Percentiles rank a stretch among this genome's conserved stretches.
Conservation (phyloP, 2,888 invertebrate genomes). For the Agriopis marginaria region DNA sequence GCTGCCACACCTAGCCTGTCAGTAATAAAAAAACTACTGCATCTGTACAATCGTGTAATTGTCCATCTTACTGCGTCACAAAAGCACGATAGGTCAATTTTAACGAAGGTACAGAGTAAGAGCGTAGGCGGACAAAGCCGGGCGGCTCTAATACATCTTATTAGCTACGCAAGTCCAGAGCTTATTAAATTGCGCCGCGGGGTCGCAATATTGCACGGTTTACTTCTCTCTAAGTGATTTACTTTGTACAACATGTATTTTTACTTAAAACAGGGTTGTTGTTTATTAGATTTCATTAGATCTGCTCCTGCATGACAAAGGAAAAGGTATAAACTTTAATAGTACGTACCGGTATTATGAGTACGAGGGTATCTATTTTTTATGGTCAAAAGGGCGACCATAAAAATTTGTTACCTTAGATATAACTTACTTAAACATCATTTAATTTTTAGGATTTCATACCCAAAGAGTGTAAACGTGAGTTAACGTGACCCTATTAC, state of each 20-base stretch:
- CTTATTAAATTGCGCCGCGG: slow-evolving; percentile 42
- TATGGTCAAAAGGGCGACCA: neutral
- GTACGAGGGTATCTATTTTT: neutral
- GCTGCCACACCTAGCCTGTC: neutral
- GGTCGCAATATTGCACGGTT: slow-evolving; percentile 38
- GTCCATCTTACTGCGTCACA: slow-evolving; percentile 6
- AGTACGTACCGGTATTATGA: neutral
- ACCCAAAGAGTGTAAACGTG: no score
- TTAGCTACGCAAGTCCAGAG: slow-evolving; percentile 42
- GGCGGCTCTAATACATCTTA: slow-evolving; percentile 35
- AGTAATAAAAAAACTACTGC: neutral
- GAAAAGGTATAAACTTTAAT: slow-evolving; percentile 12
- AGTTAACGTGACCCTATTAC: no score
- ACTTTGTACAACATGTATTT: slow-evolving; percentile 30
- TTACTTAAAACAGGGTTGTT: slow-evolving; percentile 17
- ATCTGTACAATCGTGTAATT: neutral
- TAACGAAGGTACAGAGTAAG: slow-evolving; percentile 17
- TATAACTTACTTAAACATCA: no score
- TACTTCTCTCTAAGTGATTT: slow-evolving; percentile 36
- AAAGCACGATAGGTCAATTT: slow-evolving; percentile 6
- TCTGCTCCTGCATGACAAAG: slow-evolving; percentile 12
- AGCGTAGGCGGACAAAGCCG: slow-evolving; percentile 34
- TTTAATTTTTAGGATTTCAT: no score
- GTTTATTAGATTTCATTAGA: slow-evolving; percentile 9
- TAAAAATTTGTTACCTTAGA: no score